A percentile compares a stretch with the other conserved stretches of the same genome.
Conservation (phyloP, 2,113 vertebrate genomes). For the Todiramphus chloris region DNA sequence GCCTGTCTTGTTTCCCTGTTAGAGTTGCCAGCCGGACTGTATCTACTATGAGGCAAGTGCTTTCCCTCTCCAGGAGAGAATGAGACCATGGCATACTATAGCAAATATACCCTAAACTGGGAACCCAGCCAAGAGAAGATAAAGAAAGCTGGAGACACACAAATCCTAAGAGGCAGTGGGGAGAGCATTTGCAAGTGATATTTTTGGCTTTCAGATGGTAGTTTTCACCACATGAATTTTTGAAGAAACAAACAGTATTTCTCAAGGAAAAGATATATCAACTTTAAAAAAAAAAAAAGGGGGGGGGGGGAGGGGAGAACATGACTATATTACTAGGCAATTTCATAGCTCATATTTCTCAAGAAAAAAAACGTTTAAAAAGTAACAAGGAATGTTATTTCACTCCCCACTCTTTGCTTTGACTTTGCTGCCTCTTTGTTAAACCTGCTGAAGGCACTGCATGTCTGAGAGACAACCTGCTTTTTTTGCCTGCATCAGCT, state of each 20-base stretch:
- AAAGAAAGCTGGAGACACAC: background rate
- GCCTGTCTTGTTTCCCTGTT: background rate
- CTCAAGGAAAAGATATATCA: background rate
- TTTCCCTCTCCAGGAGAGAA: background rate
- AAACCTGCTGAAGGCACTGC: background rate
- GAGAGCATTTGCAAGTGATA: background rate
- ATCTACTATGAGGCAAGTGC: background rate
- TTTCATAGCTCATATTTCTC: background rate
- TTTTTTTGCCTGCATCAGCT: background rate
- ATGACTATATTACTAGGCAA: no score
- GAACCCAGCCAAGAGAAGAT: background rate
- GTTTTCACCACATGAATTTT: background rate
- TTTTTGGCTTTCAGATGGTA: background rate
- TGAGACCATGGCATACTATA: background rate
- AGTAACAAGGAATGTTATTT: background rate
- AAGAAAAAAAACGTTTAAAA: background rate
- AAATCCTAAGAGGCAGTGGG: background rate
- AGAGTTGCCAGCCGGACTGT: background rate
- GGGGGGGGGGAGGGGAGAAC: fast-evolving
- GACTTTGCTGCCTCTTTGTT: background rate
- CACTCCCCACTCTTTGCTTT: background rate
- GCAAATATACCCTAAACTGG: background rate
- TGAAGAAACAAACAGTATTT: background rate
- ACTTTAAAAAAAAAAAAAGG: background rate
- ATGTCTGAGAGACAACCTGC: background rate